These are phyloP conservation scores for Theretra japonica DNA, from an alignment of 2,888 invertebrate genomes.

Conservation along the genomic window DNA sequence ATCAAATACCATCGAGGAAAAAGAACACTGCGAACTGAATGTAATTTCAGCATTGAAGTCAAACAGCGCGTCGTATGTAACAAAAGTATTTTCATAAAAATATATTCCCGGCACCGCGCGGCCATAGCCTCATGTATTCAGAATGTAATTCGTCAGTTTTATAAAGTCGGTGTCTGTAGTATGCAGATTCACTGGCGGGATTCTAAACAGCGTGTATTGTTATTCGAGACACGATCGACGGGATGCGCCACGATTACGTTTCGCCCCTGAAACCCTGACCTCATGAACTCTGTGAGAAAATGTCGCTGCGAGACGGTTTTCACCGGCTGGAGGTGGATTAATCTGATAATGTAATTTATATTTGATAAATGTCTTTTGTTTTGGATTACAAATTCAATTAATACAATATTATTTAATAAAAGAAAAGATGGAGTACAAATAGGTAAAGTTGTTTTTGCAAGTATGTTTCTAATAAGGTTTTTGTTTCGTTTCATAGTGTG, in stretches of 20 bases:
- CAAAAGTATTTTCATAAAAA: conserved; percentile 21
- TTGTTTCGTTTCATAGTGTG: no score
- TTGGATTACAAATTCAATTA: no score
- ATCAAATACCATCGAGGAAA: background rate
- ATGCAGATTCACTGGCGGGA: conserved; percentile 66
- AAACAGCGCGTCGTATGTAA: background rate
- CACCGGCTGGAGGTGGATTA: conserved; percentile 12
- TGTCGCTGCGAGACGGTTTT: conserved; percentile 62
- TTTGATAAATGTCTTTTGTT: no score
- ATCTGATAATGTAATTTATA: background rate
- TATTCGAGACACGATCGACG: conserved; percentile 70
- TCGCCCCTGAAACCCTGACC: conserved; percentile 74
- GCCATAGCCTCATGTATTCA: conserved; percentile 17
- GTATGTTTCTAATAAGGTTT: no score
- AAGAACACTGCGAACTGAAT: background rate
- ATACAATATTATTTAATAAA: no score
- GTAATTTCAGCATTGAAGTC: conserved; percentile 1
- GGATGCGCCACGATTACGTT: conserved; percentile 66
- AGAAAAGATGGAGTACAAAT: no score
- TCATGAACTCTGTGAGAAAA: conserved; percentile 72
- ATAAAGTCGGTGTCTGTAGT: conserved; percentile 49
- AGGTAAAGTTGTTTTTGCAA: no score
- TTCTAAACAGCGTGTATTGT: conserved; percentile 65
- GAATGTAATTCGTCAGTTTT: conserved; percentile 18
- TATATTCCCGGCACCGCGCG: conserved; percentile 16